Percentiles rank a stretch among this genome's conserved stretches.
These are phyloP conservation scores for Baccha elongata DNA, from an alignment of 2,888 invertebrate species.

Conservation along the genomic window DNA sequence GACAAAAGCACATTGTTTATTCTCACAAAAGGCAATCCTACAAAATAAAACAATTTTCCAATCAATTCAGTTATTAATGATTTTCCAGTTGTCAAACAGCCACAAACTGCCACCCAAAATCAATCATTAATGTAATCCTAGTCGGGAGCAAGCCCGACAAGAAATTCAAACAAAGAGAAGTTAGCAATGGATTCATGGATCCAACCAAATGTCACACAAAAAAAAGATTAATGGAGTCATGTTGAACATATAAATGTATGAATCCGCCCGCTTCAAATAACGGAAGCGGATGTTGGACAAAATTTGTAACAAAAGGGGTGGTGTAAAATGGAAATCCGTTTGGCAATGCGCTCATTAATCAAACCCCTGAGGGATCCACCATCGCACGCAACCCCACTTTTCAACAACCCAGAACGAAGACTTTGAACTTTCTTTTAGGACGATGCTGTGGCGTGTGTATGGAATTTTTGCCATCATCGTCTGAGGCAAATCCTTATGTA, in stretches of 20 bases:
- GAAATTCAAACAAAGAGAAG: conserved; percentile 18
- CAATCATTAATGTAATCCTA: conserved; percentile 71
- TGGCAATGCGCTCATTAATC: conserved; percentile 63
- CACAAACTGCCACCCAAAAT: conserved; percentile 65
- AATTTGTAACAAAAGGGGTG: conserved; percentile 57
- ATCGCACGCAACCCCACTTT: conserved; percentile 54
- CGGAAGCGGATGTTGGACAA: conserved; percentile 53
- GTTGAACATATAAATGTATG: conserved; percentile 70
- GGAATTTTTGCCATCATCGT: conserved; percentile 15
- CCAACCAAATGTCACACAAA: conserved; percentile 63
- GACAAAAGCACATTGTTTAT: conserved; percentile 36
- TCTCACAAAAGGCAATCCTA: conserved; percentile 21
- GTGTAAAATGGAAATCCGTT: conserved; percentile 54
- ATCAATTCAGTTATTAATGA: conserved; percentile 68
- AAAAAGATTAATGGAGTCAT: conserved; percentile 72
- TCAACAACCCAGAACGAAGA: conserved; percentile 57
- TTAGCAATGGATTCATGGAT: conserved; percentile 48
- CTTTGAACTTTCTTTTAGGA: conserved; percentile 49
- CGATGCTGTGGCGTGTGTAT: conserved; percentile 6
- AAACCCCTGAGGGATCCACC: conserved; percentile 56
- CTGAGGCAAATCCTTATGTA: conserved; percentile 44
- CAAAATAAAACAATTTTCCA: conserved; percentile 60
- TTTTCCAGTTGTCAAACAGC: conserved; percentile 53
- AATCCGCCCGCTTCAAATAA: conserved; percentile 17
- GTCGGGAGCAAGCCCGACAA: conserved; percentile 49